phyloP scores from a whole-genome alignment of 2,888 invertebrate species.

The Orthosia cruda region DNA sequence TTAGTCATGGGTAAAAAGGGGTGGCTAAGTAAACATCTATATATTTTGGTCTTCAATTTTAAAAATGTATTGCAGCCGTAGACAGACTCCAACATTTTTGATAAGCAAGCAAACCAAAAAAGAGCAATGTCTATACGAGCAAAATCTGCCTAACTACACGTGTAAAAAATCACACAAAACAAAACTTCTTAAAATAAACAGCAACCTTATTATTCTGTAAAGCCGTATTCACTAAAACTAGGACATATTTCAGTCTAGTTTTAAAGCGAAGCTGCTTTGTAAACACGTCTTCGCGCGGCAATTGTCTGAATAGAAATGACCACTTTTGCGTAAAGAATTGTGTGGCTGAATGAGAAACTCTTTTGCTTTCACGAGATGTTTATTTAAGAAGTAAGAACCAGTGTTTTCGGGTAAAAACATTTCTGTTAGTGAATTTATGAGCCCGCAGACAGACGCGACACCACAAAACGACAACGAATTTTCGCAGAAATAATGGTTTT shows the following conservation, averaged over 20 bases:
- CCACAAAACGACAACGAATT: neutral
- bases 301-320: conserved; percentile 55
- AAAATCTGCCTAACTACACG: neutral
- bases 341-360: conserved; percentile 33
- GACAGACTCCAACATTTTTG: neutral
- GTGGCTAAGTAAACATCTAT: too few relatives aligned
- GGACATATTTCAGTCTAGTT: conserved; percentile 44
- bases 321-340: conserved; percentile 54
- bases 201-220: conserved; percentile 7
- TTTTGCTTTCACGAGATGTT: conserved; percentile 26
- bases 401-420: neutral
- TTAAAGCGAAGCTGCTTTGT: conserved; percentile 44
- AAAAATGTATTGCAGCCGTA: neutral
- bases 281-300: conserved; percentile 55
- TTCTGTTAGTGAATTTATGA: neutral
- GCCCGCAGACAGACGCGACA: neutral
- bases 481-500: neutral
- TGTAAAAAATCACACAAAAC: neutral
- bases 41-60: too few relatives aligned
- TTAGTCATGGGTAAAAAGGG: neutral
- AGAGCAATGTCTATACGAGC: too few relatives aligned
- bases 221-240: conserved; percentile 39
- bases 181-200: neutral
- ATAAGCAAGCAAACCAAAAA: too few relatives aligned
- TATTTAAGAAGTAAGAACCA: neutral